Evolutionary conservation across 2,888 invertebrate genomes (phyloP).

Genomic region (Metacarcinus magister): DNA sequence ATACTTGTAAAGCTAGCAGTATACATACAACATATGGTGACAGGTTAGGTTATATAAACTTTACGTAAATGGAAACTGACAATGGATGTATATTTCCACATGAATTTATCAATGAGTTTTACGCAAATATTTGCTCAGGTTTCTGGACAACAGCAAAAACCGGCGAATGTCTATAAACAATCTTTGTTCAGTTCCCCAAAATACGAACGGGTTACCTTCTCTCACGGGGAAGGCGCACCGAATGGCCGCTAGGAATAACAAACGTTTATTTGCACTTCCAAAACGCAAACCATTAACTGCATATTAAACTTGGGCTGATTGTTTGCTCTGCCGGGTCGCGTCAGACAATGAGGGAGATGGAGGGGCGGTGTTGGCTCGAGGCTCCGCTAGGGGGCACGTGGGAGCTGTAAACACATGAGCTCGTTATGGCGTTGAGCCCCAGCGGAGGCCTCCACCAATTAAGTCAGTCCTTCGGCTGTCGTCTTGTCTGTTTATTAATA

Average conservation of each 20-base stretch:
- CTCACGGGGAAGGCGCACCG: neutral
- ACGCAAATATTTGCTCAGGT: neutral
- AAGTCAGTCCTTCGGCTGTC: neutral
- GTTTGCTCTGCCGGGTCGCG: neutral
- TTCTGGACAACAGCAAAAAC: neutral
- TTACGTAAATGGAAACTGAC: neutral
- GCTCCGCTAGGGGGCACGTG: neutral
- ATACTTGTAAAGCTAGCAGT: neutral
- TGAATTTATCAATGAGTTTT: neutral
- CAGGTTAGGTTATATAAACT: neutral
- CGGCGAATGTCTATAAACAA: neutral
- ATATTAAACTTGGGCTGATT: slow-evolving; percentile 28
- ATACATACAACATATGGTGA: neutral
- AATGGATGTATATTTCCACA: neutral
- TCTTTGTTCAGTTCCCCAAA: neutral
- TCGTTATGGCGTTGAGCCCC: neutral
- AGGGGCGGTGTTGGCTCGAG: slow-evolving; percentile 12
- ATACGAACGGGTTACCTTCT: slow-evolving; percentile 4
- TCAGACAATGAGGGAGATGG: slow-evolving; percentile 33
- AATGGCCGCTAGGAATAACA: neutral
- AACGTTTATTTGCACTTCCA: slow-evolving; percentile 7
- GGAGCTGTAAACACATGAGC: neutral
- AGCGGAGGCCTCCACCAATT: neutral
- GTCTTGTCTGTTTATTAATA: slow-evolving; percentile 7
- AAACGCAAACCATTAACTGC: slow-evolving; percentile 1